phyloP scores from a whole-genome alignment of 2,113 vertebrate species.

The Ceyx margarethae region DNA sequence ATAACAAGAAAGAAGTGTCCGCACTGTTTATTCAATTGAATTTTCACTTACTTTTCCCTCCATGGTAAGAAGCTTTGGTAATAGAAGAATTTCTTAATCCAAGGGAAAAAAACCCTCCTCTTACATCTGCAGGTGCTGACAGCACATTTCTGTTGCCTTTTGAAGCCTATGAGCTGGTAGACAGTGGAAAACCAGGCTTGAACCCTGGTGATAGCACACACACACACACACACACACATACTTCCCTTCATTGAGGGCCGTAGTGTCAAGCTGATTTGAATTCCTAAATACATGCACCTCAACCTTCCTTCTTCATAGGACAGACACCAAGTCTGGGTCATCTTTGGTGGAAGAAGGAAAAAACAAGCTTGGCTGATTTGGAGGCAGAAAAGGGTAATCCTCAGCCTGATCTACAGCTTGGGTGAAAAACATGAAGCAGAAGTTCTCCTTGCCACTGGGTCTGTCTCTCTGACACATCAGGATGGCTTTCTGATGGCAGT shows the following conservation, averaged over 20 bases:
- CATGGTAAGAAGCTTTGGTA: background rate
- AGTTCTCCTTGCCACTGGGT: background rate
- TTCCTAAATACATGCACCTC: background rate
- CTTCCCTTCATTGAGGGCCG: background rate
- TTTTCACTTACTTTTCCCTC: conserved; percentile 34
- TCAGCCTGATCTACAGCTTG: background rate
- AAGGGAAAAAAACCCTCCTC: background rate
- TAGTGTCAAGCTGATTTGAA: background rate
- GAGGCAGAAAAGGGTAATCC: background rate
- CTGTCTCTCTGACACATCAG: conserved; percentile 1
- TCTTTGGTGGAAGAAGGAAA: background rate
- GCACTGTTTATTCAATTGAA: conserved; percentile 10
- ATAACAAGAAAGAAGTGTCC: background rate
- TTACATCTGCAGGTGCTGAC: background rate
- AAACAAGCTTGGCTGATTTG: background rate
- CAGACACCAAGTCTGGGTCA: background rate
- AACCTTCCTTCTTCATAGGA: background rate
- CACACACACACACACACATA: background rate
- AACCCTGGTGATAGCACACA: background rate
- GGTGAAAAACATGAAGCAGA: background rate
- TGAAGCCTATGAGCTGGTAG: fast-evolving
- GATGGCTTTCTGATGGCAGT: background rate
- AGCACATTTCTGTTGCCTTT: fast-evolving
- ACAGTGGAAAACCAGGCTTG: fast-evolving
- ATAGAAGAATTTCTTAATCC: conserved; percentile 31